Percentiles rank a stretch among this genome's conserved stretches.
Conservation (phyloP, 2,797 vertebrate genomes). For the Potorous gilbertii region DNA sequence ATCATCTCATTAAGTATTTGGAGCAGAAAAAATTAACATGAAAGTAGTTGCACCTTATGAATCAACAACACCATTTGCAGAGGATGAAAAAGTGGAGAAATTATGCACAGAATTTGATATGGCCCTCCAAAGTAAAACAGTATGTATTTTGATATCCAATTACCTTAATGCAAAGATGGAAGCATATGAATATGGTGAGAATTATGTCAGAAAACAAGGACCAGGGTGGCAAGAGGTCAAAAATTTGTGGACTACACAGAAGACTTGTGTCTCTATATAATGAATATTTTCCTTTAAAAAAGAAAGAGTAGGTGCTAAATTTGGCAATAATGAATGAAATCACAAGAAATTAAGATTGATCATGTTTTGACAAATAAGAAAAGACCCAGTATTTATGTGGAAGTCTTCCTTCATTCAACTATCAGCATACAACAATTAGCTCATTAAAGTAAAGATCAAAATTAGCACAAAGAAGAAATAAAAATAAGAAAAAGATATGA, state of each 20-base stretch:
- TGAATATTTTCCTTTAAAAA: not conserved
- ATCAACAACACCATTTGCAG: not conserved
- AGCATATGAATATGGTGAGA: not conserved
- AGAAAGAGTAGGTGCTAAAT: not conserved
- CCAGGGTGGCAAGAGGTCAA: not conserved
- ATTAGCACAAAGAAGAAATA: not conserved
- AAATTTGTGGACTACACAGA: not conserved
- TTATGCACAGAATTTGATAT: not conserved
- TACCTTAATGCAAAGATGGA: not conserved
- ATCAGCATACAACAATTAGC: not conserved
- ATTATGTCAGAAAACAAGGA: not conserved
- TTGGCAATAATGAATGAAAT: not conserved
- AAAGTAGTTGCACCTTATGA: not conserved
- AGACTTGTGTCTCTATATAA: not conserved
- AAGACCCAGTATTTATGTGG: not conserved
- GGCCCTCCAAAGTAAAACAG: not conserved
- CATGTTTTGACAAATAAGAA: not conserved
- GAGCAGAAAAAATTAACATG: not conserved
- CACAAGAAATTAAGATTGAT: not conserved
- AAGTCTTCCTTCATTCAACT: not conserved
- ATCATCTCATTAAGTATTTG: not conserved
- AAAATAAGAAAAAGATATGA: not conserved
- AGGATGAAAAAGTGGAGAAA: not conserved
- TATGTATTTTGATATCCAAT: not conserved
- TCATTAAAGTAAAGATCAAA: not conserved